phyloP scores from a whole-genome alignment of 2,797 vertebrate genomes.

The Halcyon smyrnensis region DNA sequence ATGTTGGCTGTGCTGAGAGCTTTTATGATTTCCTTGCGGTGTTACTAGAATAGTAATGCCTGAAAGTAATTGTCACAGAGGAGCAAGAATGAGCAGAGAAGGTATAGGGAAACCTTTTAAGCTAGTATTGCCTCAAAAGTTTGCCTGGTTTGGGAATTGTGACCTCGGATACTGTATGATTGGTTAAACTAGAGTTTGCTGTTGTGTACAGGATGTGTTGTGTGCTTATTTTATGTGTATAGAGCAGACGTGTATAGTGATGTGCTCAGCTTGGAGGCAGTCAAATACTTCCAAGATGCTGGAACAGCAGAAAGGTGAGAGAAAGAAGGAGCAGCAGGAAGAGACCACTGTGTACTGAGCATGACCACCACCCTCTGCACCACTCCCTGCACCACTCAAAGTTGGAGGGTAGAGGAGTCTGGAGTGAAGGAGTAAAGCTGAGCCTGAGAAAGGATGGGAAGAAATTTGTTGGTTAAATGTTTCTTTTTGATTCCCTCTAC shows the following conservation, averaged over 20 bases:
- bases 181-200: not conserved
- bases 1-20: not conserved
- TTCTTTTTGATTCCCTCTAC: not conserved
- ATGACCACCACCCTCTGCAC: not conserved
- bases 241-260: not conserved
- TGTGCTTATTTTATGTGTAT: accelerated
- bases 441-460: not conserved
- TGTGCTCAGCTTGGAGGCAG: not conserved
- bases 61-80: not conserved
- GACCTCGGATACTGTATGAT: not conserved
- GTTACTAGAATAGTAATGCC: not conserved
- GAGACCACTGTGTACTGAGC: not conserved
- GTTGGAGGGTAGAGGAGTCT: not conserved
- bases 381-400: not conserved
- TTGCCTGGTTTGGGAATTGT: not conserved
- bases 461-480: not conserved
- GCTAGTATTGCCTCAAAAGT: not conserved
- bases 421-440: not conserved
- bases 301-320: not conserved
- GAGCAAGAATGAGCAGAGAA: not conserved
- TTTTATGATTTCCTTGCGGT: not conserved
- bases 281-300: not conserved
- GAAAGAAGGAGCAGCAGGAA: not conserved
- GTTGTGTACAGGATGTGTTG: accelerated
- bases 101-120: not conserved